A percentile compares a stretch with the other conserved stretches of the same genome.
Conservation (phyloP, 1,140 invertebrate genomes). For the Lucilia sericata region DNA sequence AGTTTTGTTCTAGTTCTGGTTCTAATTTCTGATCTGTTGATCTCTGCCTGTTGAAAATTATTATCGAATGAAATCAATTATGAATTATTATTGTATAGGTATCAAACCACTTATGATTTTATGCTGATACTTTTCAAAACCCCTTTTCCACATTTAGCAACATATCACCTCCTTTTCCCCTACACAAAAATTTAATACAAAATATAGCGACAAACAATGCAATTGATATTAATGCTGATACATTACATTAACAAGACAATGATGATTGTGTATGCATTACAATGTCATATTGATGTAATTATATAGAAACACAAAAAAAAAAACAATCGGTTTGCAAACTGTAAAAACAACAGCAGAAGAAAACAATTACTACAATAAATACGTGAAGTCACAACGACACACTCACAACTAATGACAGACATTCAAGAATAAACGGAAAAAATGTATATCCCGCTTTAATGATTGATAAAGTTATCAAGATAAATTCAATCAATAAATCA, state of each 20-base stretch:
- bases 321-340: neutral
- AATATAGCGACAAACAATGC: neutral
- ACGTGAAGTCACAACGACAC: neutral
- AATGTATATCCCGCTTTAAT: neutral
- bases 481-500: constrained; percentile 7
- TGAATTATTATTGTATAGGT: too few relatives aligned
- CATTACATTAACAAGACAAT: neutral
- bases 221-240: neutral
- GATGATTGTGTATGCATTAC: neutral
- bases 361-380: neutral
- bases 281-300: constrained; percentile 17
- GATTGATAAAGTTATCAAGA: constrained; percentile 16
- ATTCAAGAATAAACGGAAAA: neutral
- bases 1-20: too few relatives aligned
- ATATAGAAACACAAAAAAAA: neutral
- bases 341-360: too few relatives aligned
- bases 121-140: too few relatives aligned
- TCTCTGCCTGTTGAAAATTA: too few relatives aligned
- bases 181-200: neutral
- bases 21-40: too few relatives aligned
- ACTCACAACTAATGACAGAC: neutral
- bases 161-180: too few relatives aligned
- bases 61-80: too few relatives aligned
- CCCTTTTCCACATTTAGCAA: too few relatives aligned
- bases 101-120: too few relatives aligned